These are phyloP conservation scores for Meda fulgida DNA, from an alignment of 2,797 vertebrate genomes.

Conservation along the genomic window DNA sequence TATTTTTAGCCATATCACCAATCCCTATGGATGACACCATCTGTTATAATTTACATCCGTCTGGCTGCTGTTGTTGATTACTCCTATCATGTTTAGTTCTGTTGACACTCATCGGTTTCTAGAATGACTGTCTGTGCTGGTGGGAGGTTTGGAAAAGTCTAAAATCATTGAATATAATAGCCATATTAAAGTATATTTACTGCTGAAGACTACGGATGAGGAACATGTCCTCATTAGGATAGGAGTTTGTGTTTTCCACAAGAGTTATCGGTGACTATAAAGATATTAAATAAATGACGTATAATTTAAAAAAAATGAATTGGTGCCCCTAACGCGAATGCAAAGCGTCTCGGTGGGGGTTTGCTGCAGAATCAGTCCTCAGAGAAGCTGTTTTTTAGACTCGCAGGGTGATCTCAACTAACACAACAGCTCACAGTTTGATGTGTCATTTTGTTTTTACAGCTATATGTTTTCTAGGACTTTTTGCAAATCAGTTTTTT, in stretches of 20 bases:
- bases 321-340: background rate
- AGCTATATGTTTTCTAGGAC: slow-evolving; percentile 28
- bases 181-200: slow-evolving; percentile 41
- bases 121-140: slow-evolving; percentile 35
- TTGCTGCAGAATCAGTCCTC: slow-evolving; percentile 7
- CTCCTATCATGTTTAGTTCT: slow-evolving; percentile 16
- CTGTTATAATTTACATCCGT: background rate
- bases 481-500: slow-evolving; percentile 31
- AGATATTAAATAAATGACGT: slow-evolving; percentile 6
- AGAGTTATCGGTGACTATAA: slow-evolving; percentile 11
- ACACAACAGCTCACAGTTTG: slow-evolving; percentile 31
- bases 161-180: slow-evolving; percentile 29
- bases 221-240: slow-evolving; percentile 52
- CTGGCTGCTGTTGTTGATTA: slow-evolving; percentile 36
- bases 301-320: slow-evolving; percentile 48
- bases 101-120: slow-evolving; percentile 38
- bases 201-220: slow-evolving; percentile 31
- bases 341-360: background rate
- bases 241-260: slow-evolving; percentile 23
- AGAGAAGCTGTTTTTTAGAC: slow-evolving; percentile 52
- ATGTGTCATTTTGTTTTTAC: slow-evolving; percentile 21
- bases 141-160: background rate
- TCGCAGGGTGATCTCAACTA: slow-evolving; percentile 48
- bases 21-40: background rate
- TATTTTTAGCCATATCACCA: background rate